Evolutionary conservation across 2,113 vertebrate genomes (phyloP).

Genomic region (Okapia johnstoni): DNA sequence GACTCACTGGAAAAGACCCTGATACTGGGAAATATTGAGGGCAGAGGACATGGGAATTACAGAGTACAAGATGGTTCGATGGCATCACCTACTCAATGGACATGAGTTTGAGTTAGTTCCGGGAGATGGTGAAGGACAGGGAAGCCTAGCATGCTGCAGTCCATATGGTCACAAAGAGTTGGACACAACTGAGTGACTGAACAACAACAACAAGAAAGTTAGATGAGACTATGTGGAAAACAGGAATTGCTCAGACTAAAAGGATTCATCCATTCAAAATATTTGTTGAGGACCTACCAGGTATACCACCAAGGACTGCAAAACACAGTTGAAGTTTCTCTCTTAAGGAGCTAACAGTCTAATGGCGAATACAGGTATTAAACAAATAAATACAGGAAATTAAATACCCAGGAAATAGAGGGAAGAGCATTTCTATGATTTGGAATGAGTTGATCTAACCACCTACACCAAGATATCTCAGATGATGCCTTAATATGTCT

Average conservation of each 20-base stretch:
- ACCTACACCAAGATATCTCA: neutral
- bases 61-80: neutral
- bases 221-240: neutral
- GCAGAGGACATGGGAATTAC: neutral
- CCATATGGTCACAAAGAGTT: neutral
- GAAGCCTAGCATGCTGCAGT: neutral
- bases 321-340: neutral
- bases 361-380: neutral
- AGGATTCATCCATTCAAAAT: neutral
- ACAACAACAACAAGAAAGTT: neutral
- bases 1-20: neutral
- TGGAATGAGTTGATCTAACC: neutral
- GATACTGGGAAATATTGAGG: neutral
- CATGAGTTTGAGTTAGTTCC: neutral
- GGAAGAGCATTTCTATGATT: neutral
- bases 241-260: neutral
- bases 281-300: neutral
- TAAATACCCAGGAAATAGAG: neutral
- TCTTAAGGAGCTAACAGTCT: neutral
- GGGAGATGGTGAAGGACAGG: neutral
- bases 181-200: neutral
- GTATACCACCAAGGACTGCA: neutral
- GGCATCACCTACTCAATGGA: neutral
- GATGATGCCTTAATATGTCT: neutral
- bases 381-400: neutral